phyloP scores from a whole-genome alignment of 2,888 invertebrate genomes.

The Melanostoma mellinum region DNA sequence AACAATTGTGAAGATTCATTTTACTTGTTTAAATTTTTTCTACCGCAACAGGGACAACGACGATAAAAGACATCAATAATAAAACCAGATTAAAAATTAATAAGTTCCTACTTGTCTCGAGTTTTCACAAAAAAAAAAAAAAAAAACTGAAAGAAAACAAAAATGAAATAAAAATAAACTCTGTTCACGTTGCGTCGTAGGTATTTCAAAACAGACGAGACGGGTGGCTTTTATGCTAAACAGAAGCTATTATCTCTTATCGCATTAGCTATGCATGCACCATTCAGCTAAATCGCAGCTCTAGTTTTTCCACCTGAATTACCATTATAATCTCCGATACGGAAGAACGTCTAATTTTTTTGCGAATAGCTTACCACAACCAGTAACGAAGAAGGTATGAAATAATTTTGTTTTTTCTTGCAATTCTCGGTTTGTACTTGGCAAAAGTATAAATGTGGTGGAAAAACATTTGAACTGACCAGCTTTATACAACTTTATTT shows the following conservation, averaged over 20 bases:
- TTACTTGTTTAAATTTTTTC: no score
- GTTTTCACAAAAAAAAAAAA: no score
- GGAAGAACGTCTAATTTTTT: slow-evolving; percentile 20
- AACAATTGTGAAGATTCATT: no score
- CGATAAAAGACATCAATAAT: no score
- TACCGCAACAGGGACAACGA: no score
- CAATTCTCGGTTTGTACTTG: slow-evolving; percentile 7
- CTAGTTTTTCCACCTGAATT: slow-evolving; percentile 40
- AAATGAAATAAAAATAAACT: no score
- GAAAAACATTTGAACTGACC: slow-evolving; percentile 5
- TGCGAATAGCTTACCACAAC: slow-evolving; percentile 5
- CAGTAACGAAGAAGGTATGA: slow-evolving; percentile 1
- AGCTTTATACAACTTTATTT: slow-evolving; percentile 29
- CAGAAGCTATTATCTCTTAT: slow-evolving; percentile 11
- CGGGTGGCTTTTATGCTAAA: not conserved
- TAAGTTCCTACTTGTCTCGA: no score
- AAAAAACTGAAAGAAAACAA: no score
- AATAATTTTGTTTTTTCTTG: slow-evolving; percentile 20
- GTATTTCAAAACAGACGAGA: no score
- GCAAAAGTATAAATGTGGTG: not conserved
- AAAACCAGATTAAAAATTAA: no score
- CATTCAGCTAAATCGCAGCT: not conserved
- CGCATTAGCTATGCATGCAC: not conserved
- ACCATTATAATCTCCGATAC: slow-evolving; percentile 16
- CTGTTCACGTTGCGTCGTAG: no score